Evolutionary conservation across 2,797 vertebrate genomes (phyloP), one percentile per base, ranked within the genome.

Genomic region (Chelon auratus): DNA sequence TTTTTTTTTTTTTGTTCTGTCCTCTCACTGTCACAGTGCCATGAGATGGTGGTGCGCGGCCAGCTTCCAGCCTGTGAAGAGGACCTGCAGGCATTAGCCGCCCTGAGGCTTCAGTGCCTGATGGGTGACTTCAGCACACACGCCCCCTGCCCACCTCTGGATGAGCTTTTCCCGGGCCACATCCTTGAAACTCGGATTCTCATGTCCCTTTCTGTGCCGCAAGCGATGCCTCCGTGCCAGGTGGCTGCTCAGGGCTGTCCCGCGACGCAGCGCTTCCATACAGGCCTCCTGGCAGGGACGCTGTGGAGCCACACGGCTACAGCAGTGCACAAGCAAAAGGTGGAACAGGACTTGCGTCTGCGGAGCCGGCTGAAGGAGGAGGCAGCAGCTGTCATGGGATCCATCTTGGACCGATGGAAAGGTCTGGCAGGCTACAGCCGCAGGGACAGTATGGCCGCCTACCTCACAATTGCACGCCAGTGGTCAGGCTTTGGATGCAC

Each of bases 401-500:
- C 93, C 62, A 95, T 97, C 26, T 87, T 97, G 90, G 96, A 97
- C 85, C 94, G 95, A 63, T 98, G 96, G 97, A 97, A 96, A 91
- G 93, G 93, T 75, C 94, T 98, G 74, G 92, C 93, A 4, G 96
- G 96, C 76, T 96, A 96, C 93, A 95, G 93, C 89, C 91, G 94
- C 74, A 91, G 93, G 18, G 96, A 99, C 87, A 96, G 96, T 89
- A 97, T 97, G 95, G 94, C 96, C 0, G 94, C 96, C 79, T 97
- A 97, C 82, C 91, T 98, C 91, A 89, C 95, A 9, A 94, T 97
- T 72, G 96, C 96, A 61, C 95, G 95, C 60, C 96, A 96, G 91
- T 98, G 97, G 97, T 95, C 96, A 0, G 97, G 96, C 62, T 98
- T 97, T 17, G 97, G 97, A 84, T 96, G 96, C 92, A 97, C 96